phyloP scores from a whole-genome alignment of 2,888 invertebrate species.

The Apamea anceps region DNA sequence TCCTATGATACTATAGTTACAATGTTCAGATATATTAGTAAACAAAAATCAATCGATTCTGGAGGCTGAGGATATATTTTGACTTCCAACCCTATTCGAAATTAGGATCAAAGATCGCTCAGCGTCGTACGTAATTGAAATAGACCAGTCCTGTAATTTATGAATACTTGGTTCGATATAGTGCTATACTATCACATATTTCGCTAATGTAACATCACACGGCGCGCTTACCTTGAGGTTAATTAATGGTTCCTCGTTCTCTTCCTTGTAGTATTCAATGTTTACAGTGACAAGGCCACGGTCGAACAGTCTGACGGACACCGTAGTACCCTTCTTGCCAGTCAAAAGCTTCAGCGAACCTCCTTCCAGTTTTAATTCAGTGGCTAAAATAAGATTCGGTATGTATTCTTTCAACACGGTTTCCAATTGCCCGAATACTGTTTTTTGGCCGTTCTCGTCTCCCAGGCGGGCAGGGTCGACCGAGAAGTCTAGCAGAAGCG shows the following conservation, averaged over 20 bases:
- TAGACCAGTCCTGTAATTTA: conserved; percentile 15
- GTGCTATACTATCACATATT: conserved; percentile 54
- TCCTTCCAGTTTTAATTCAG: conserved; percentile 92
- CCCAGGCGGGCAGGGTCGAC: conserved; percentile 92
- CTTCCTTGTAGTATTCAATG: conserved; percentile 95
- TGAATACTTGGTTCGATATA: conserved; percentile 14
- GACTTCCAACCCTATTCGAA: conserved; percentile 10
- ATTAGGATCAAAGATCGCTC: conserved; percentile 28
- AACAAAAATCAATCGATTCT: conserved; percentile 13
- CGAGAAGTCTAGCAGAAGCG: conserved; percentile 94
- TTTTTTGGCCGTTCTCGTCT: conserved; percentile 92
- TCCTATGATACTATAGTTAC: not conserved
- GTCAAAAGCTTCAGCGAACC: conserved; percentile 93
- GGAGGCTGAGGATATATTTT: not conserved
- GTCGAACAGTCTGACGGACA: conserved; percentile 93
- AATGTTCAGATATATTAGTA: not conserved
- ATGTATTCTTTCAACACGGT: conserved; percentile 93
- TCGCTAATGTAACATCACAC: conserved; percentile 45
- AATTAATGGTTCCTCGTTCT: conserved; percentile 93
- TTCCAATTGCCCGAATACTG: conserved; percentile 92
- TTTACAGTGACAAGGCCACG: conserved; percentile 95
- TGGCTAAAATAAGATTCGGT: conserved; percentile 92
- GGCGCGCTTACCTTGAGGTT: conserved; percentile 92
- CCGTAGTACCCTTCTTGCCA: conserved; percentile 92
- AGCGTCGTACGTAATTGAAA: conserved; percentile 28